phyloP scores from a whole-genome alignment of 2,113 vertebrate species.

The Piaya cayana region DNA sequence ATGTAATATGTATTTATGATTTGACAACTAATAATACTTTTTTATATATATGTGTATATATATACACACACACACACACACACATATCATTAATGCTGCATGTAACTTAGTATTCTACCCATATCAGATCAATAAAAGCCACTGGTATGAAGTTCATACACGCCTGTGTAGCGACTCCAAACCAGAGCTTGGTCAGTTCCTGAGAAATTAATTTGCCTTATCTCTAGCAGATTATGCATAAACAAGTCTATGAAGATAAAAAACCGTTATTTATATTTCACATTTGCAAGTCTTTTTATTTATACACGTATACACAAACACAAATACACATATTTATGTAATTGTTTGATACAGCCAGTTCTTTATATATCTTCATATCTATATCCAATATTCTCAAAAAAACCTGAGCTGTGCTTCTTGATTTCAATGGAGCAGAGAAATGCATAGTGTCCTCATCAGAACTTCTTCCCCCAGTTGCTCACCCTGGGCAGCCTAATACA shows the following conservation, averaged over 20 bases:
- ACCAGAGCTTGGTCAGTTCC: not conserved
- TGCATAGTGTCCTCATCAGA: not conserved
- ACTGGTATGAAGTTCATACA: not conserved
- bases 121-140: not conserved
- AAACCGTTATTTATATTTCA: not conserved
- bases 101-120: not conserved
- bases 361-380: not conserved
- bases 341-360: not conserved
- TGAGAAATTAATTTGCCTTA: not conserved
- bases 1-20: not conserved
- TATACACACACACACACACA: too few relatives aligned
- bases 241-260: not conserved
- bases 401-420: not conserved
- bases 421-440: slow-evolving; percentile 10
- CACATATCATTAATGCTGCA: not conserved
- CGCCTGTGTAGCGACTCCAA: not conserved
- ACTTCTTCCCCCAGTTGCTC: not conserved
- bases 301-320: fast-evolving
- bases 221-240: not conserved
- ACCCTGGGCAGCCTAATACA: not conserved
- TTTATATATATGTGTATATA: too few relatives aligned
- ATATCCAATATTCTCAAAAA: not conserved
- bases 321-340: not conserved
- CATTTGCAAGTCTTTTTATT: not conserved
- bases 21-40: not conserved